Base-by-base conservation (phyloP, 2,888 invertebrate species). In the Tachina fera region DNA sequence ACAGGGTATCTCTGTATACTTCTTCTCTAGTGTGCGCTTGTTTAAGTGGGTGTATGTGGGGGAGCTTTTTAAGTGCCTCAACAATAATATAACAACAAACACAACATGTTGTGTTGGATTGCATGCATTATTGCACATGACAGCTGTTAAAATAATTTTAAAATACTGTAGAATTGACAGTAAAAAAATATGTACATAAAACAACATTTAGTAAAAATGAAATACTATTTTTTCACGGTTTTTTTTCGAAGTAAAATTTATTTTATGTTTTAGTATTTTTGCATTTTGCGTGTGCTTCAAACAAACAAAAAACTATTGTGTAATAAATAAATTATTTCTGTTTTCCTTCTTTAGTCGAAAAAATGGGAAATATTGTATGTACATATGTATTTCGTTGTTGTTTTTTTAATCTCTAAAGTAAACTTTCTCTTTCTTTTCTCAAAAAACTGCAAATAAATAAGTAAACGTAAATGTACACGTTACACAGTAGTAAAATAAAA, bases 391-490 rank as follows among this genome's bases (percentile, higher is more conserved):
- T 13, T 72, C 47, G 10, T 74, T 31, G 56, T 45, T 61, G 72
- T 56, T 65, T 58, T n/a, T 47, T 72, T 72, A 76, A 76, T 82
- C 56, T 61, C 61, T 70, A 41, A 43, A 82, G 70, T 63, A 82
- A 82, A 76, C 76, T 82, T 82, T 82, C 76, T 82, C 82, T 76
- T 82, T 51, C 43, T 51, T 43, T 51, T n/a, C n/a, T n/a, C 58
- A 43, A 65, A 71, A 60, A 80, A 31, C 51, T 76, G 43, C 56
- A 22, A 45, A 31, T 31, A 31, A 1, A 1, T 9, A 31, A 49
- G 14, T 45, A 88, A 88, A 89, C 88, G 89, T 89, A 89, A 88
- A 89, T 88, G 89, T 86, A 67, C 87, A 87, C 13, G 11, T 58
- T 49, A 88, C 10, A 45, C 31, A 13, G n/a, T 51, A n/a, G n/a